Percentiles rank a stretch among this genome's conserved stretches.
Evolutionary conservation across 2,888 invertebrate species (phyloP).

Genomic region (Oxyteleia sp.): DNA sequence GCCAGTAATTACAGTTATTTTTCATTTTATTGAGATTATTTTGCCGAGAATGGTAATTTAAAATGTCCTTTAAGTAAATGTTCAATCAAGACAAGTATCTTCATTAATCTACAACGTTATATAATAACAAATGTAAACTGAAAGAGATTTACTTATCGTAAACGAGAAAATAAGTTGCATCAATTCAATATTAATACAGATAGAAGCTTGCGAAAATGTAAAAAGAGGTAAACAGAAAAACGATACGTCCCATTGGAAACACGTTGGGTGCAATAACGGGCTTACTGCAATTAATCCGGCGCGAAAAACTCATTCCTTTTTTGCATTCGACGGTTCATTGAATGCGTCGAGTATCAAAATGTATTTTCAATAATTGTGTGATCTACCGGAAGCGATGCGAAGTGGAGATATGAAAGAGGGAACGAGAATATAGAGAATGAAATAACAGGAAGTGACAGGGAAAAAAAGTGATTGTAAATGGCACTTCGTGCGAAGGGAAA

Average conservation of each 20-base stretch:
- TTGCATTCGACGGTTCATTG: slow-evolving; percentile 57
- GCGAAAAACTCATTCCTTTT: slow-evolving; percentile 38
- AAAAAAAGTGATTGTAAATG: slow-evolving; percentile 73
- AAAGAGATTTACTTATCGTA: too few species aligned
- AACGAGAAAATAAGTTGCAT: too few species aligned
- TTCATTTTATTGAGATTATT: too few species aligned
- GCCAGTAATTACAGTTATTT: too few species aligned
- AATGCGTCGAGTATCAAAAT: slow-evolving; percentile 78
- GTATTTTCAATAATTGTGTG: slow-evolving; percentile 86
- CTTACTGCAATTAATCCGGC: slow-evolving; percentile 54
- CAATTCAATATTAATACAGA: too few species aligned
- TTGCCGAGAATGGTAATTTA: too few species aligned
- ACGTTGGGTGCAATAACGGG: slow-evolving; percentile 23
- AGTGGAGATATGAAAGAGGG: slow-evolving; percentile 61
- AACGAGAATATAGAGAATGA: slow-evolving; percentile 61
- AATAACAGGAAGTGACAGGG: slow-evolving; percentile 70
- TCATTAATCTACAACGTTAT: too few species aligned
- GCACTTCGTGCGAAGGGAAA: slow-evolving; percentile 62
- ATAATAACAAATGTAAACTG: too few species aligned
- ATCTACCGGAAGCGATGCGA: slow-evolving; percentile 82
- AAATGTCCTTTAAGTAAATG: too few species aligned
- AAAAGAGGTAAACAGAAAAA: slow-evolving; percentile 84
- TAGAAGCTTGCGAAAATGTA: too few species aligned
- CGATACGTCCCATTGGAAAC: slow-evolving; percentile 8
- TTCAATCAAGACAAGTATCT: too few species aligned